Base-by-base conservation (phyloP, 2,888 invertebrate genomes). In the Tetheella fluctuosa region DNA sequence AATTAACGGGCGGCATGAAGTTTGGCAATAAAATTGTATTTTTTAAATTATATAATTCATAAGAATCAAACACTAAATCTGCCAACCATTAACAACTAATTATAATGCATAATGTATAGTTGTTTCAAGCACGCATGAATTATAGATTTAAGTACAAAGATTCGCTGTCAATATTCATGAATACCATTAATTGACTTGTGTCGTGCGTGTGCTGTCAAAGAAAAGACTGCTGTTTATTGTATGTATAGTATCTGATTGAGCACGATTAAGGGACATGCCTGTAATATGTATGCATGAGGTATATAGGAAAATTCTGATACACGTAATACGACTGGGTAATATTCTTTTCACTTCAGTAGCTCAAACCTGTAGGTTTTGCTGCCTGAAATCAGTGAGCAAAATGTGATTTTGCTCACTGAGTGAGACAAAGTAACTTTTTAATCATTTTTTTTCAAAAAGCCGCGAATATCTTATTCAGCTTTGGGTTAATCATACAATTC, bases 91-190 rank as follows among this genome's bases (percentile, higher is more conserved):
- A 39, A 39, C n/a, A n/a, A 39, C 5, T 39, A 39, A 39, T 39
- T 39, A 39, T 39, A n/a, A 39, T 39, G n/a, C 39, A 39, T 39
- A 39, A 48, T 48, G 48, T 20, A 20, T 20, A 20, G 48, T 48
- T 48, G 20, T 48, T 48, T 48, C 17, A 48, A 48, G 20, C 48
- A 48, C 20, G 48, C 20, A 48, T 48, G 17, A 48, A 48, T 48
- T 48, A 48, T 48, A 10, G n/a, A n/a, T 1, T 6, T 20, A 20
- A 48, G 48, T 48, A 20, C 48, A 48, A 20, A 20, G 48, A 20
- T 48, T 48, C 48, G 17, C 48, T 48, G 48, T 20, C 20, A 48
- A 20, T 48, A 48, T 48, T 48, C 48, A 48, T 48, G 48, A 48
- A 48, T 42, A 8, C 17, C 48, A 48, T 48, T 17, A 20, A 48